A percentile compares a stretch with the other conserved stretches of the same genome.
Conservation (phyloP, 1,140 invertebrate species). For the Brachionus calyciflorus region DNA sequence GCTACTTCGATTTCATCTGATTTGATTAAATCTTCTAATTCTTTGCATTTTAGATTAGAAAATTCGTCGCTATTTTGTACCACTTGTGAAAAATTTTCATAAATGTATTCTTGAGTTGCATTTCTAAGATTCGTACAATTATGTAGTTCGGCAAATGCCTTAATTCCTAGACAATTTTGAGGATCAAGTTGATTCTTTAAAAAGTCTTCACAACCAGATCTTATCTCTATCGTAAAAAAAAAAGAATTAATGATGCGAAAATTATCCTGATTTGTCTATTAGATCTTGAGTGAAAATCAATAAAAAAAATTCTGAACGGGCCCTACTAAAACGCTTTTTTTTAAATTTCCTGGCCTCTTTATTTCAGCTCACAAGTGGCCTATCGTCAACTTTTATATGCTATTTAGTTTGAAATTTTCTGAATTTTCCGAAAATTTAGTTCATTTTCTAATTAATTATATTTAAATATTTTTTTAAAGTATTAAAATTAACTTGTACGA, state of each 20-base stretch:
- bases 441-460: too few species aligned
- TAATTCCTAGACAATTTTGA: conserved; percentile 92
- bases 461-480: too few species aligned
- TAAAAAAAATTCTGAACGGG: too few species aligned
- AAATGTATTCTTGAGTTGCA: conserved; percentile 95
- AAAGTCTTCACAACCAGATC: conserved; percentile 53
- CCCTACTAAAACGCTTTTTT: too few species aligned
- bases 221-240: conserved; percentile 57
- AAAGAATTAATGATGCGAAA: neutral
- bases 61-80: conserved; percentile 89
- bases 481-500: too few species aligned
- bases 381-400: too few species aligned
- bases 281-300: too few species aligned
- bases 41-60: conserved; percentile 52
- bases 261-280: too few species aligned
- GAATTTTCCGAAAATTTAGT: too few species aligned
- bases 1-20: conserved; percentile 61
- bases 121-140: conserved; percentile 87
- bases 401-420: too few species aligned
- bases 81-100: conserved; percentile 92
- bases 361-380: too few species aligned
- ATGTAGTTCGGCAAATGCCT: conserved; percentile 96
- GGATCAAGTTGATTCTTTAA: conserved; percentile 72
- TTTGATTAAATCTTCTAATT: conserved; percentile 54
- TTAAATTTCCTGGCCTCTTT: too few species aligned